Evolutionary conservation across 2,113 vertebrate species (phyloP).

Genomic region (Gobius niger): DNA sequence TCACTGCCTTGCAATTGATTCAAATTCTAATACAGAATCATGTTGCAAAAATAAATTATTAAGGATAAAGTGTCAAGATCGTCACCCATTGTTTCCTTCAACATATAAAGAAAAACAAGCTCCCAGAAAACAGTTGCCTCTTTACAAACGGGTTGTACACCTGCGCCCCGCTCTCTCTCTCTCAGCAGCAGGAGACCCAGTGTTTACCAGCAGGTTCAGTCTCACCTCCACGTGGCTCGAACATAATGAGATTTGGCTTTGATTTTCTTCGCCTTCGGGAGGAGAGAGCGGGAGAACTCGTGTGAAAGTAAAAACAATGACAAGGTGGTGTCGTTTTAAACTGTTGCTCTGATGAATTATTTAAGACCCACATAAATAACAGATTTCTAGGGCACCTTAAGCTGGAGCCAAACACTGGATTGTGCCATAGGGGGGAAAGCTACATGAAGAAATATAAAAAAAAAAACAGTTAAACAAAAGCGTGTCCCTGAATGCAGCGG

Average conservation of each 20-base stretch:
- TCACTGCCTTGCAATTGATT: no score
- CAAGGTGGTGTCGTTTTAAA: constrained; percentile 45
- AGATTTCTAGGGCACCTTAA: constrained; percentile 26
- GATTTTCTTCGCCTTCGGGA: constrained; percentile 44
- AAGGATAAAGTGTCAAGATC: neutral
- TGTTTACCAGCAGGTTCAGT: constrained; percentile 54
- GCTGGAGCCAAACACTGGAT: constrained; percentile 22
- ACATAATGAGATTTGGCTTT: constrained; percentile 66
- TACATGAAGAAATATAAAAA: constrained; percentile 5
- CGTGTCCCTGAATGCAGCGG: neutral
- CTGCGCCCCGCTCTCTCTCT: constrained; percentile 26
- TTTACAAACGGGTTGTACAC: constrained; percentile 36
- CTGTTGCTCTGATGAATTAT: constrained; percentile 68
- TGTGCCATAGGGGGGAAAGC: neutral
- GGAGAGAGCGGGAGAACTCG: constrained; percentile 36
- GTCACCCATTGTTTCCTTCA: constrained; percentile 15
- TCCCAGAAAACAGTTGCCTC: no score
- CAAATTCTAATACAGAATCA: no score
- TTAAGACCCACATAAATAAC: constrained; percentile 30
- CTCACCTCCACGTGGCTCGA: constrained; percentile 48
- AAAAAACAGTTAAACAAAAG: neutral
- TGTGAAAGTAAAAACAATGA: constrained; percentile 54
- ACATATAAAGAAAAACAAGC: constrained; percentile 21
- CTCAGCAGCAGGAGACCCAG: constrained; percentile 34
- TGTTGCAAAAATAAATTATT: no score